Evolutionary conservation across 2,113 vertebrate genomes (phyloP).

Genomic region (Pelvicachromis taeniatus): DNA sequence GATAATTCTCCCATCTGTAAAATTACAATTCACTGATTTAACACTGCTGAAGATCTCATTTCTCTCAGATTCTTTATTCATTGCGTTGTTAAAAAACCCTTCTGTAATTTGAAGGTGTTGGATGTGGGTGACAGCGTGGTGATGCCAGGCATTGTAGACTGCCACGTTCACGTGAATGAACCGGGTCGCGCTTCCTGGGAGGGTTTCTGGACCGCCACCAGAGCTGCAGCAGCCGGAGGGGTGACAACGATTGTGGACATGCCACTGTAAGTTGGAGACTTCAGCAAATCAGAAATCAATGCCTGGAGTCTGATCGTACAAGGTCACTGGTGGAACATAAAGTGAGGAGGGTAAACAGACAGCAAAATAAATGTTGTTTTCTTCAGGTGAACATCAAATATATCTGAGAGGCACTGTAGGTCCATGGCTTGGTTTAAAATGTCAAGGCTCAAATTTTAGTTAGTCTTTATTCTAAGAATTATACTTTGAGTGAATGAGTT

Average conservation of each 20-base stretch:
- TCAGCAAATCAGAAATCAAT: background rate
- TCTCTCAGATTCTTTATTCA: background rate
- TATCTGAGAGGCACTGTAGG: background rate
- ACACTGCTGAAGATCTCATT: background rate
- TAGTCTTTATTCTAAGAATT: background rate
- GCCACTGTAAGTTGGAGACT: conserved; percentile 70
- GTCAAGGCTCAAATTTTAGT: background rate
- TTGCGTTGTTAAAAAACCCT: background rate
- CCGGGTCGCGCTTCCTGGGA: conserved; percentile 79
- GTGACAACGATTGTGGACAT: conserved; percentile 83
- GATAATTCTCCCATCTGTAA: background rate
- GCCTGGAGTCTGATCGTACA: background rate
- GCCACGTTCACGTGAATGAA: conserved; percentile 81
- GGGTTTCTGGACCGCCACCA: conserved; percentile 78
- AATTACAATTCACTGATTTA: background rate
- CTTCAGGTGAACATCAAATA: background rate
- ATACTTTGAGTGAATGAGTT: background rate
- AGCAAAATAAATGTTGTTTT: background rate
- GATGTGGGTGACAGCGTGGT: conserved; percentile 78
- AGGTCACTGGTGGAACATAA: background rate
- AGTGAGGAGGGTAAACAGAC: background rate
- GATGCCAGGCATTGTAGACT: conserved; percentile 81
- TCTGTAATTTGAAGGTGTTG: conserved; percentile 60
- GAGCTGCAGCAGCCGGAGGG: conserved; percentile 80
- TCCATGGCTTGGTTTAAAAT: background rate